Percentiles rank a stretch among this genome's conserved stretches.
Conservation (phyloP, 1,140 invertebrate species). For the Sycophila sp. region DNA sequence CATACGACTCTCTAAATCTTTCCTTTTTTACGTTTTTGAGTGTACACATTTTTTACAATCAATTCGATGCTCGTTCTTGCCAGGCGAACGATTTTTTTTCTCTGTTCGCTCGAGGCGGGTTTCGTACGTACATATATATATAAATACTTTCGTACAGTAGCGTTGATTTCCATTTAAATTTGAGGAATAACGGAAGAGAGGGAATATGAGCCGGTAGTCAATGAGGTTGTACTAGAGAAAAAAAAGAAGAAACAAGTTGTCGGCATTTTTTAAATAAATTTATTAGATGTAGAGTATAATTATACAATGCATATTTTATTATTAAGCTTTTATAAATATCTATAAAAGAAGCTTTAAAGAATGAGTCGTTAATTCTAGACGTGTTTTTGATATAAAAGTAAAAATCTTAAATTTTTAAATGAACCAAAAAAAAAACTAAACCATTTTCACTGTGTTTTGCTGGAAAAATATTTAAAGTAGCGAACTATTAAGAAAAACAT, state of each 20-base stretch:
- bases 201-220: no score
- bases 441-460: conserved; percentile 33
- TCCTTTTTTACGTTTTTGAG: conserved; percentile 21
- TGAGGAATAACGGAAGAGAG: no score
- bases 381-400: conserved; percentile 33
- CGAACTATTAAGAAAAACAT: neutral
- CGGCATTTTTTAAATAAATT: conserved; percentile 10
- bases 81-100: no score
- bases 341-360: conserved; percentile 25
- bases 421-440: conserved; percentile 4
- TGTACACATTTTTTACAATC: no score
- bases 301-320: conserved; percentile 29
- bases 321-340: conserved; percentile 35
- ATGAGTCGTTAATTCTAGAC: conserved; percentile 22
- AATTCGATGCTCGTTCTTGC: no score
- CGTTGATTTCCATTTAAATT: no score
- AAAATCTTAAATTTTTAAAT: conserved; percentile 31
- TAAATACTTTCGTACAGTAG: no score
- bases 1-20: conserved; percentile 6
- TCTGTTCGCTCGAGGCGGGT: no score
- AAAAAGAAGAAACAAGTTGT: no score
- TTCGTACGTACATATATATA: no score
- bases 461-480: conserved; percentile 27
- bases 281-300: conserved; percentile 15
- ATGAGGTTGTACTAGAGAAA: no score